Evolutionary conservation across 2,113 vertebrate species (phyloP), one percentile per base, ranked within the genome.

Genomic region (Mastomys natalensis): DNA sequence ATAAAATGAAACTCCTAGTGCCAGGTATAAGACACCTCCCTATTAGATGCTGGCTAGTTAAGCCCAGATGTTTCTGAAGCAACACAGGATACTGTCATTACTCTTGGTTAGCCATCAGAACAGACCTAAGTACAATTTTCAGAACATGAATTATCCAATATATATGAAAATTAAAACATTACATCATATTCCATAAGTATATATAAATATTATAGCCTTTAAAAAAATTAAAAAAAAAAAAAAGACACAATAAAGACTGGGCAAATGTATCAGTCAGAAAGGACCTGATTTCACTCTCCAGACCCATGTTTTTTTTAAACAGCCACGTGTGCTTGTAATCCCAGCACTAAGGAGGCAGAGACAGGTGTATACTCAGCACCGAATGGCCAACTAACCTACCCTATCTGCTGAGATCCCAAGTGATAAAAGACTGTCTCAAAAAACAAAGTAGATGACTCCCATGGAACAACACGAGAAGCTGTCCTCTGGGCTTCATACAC

Each of bases 91-190:
- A 77, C 29, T 77, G 13, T 51, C 76, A 78, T 19, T 29, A 26
- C 76, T 78, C 76, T 48, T 78, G 76, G 15, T 51, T 78, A 48
- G 26, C 29, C 76, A 51, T 51, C 45, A 51, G 76, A 68, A 95
- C 5, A 90, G 86, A 68, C 45, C 22, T 90, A 95, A 64, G 74
- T 64, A 29, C 62, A 84, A 91, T 90, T 97, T 97, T 97, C 66
- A 95, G 93, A 45, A 66, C 24, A 55, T 17, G 40, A 11, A 78
- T 11, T 77, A 93, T 22, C 70, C 19, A 78, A 78, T 53, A n/a
- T 77, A 77, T 55, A 26, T 48, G 55, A 53, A 29, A 87, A 55
- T 68, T n/a, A 87, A 87, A 93, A 66, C 15, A 80, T 88, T 66
- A 88, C 3, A 70, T 19, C 80, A n/a, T 78, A 80, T 21, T 29